A percentile compares a stretch with the other conserved stretches of the same genome.
Evolutionary conservation across 2,113 vertebrate species (phyloP).

Genomic region (Noturus placidus): DNA sequence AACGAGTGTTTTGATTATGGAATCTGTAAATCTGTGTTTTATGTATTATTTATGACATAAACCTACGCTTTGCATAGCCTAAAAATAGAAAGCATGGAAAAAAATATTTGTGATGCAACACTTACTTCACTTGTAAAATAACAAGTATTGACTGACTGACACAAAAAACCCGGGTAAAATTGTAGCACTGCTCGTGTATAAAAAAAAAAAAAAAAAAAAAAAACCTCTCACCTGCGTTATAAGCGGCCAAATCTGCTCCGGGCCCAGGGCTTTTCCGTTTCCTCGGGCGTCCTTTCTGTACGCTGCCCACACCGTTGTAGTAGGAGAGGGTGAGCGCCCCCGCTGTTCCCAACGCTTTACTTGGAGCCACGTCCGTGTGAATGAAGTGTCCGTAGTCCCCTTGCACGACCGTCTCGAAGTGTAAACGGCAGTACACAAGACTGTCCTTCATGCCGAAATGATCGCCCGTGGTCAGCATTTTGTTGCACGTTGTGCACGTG

Average conservation of each 20-base stretch:
- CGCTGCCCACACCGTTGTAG: constrained; percentile 96
- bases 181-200: neutral
- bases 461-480: constrained; percentile 97
- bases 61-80: neutral
- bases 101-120: neutral
- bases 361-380: constrained; percentile 86
- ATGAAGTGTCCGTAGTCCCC: constrained; percentile 96
- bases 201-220: neutral
- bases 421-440: constrained; percentile 97
- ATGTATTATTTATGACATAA: neutral
- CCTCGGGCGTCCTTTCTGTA: constrained; percentile 94
- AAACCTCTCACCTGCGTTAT: constrained; percentile 88
- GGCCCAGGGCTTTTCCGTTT: constrained; percentile 96
- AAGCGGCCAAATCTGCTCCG: constrained; percentile 91
- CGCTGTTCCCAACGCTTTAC: constrained; percentile 87
- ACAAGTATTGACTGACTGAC: neutral
- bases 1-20: neutral
- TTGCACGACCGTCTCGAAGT: constrained; percentile 98
- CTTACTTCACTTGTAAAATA: neutral
- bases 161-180: neutral
- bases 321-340: constrained; percentile 93
- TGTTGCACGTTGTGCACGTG: constrained; percentile 97
- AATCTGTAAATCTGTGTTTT: neutral
- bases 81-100: neutral
- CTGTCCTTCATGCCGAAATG: constrained; percentile 99